A percentile compares a stretch with the other conserved stretches of the same genome.
phyloP scores from a whole-genome alignment of 2,888 invertebrate genomes.

The Liopterus haemorrhoidalis region DNA sequence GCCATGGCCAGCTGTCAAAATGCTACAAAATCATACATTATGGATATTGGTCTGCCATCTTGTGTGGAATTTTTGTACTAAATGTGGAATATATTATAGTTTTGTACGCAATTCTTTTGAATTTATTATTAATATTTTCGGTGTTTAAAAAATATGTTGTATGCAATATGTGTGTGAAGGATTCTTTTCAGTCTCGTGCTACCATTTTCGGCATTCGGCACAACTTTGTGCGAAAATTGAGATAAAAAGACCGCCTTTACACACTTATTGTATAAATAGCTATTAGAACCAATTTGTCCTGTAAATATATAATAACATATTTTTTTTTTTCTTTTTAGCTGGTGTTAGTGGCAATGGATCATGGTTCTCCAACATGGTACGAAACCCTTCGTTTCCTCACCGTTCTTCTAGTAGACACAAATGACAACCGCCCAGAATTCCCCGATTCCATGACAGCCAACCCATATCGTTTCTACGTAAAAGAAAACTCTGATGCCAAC shows the following conservation, averaged over 20 bases:
- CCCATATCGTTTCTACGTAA: conserved; percentile 62
- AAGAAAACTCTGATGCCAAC: conserved; percentile 63
- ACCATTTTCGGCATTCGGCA: no score
- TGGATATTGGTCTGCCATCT: no score
- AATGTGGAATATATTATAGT: no score
- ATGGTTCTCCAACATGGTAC: conserved; percentile 73
- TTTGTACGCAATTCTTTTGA: no score
- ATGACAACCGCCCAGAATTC: conserved; percentile 77
- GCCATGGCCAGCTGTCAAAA: no score
- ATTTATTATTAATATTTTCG: no score
- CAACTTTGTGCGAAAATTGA: conserved; percentile 7
- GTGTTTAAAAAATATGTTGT: no score
- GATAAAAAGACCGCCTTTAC: conserved; percentile 3
- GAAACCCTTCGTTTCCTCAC: conserved; percentile 71
- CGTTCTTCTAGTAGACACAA: conserved; percentile 69
- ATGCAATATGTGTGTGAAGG: no score
- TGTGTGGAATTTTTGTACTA: no score
- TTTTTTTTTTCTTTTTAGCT: conserved; percentile 49
- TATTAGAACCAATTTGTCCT: conserved; percentile 1
- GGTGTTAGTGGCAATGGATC: conserved; percentile 74
- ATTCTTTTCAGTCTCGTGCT: no score
- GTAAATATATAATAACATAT: background rate
- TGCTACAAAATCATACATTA: no score
- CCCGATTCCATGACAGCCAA: conserved; percentile 52
- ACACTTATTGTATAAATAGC: no score